These are phyloP conservation scores for Neodiprion virginianus DNA, from an alignment of 1,140 invertebrate genomes.

Conservation along the genomic window DNA sequence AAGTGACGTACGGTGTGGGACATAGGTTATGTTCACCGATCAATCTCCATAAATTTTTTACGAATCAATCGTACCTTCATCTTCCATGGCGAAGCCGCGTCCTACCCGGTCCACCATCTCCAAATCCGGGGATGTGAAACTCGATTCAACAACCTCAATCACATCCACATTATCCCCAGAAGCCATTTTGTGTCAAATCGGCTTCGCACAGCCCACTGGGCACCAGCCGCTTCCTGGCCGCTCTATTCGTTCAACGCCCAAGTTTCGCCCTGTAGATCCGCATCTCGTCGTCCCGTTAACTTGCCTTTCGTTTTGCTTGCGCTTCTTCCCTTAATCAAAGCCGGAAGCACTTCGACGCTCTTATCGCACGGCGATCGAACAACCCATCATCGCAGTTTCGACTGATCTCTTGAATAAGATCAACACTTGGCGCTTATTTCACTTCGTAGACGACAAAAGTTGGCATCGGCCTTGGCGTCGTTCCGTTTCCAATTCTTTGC, in stretches of 20 bases:
- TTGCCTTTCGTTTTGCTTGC: no score
- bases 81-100: slow-evolving; percentile 53
- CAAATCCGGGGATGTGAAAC: slow-evolving; percentile 41
- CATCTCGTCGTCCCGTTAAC: background rate
- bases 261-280: background rate
- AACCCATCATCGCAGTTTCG: no score
- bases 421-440: no score
- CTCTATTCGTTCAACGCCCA: background rate
- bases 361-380: no score
- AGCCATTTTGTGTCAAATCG: slow-evolving; percentile 67
- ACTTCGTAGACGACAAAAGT: no score
- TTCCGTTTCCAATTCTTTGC: background rate
- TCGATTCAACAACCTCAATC: slow-evolving; percentile 68
- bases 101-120: slow-evolving; percentile 40
- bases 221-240: no score
- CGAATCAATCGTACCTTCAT: slow-evolving; percentile 53
- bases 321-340: no score
- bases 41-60: slow-evolving; percentile 3
- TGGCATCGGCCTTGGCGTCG: no score
- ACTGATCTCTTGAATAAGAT: no score
- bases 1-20: background rate
- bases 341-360: no score
- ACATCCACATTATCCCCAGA: slow-evolving; percentile 72
- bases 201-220: background rate
- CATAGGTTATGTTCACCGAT: background rate